Base-by-base conservation (phyloP, 2,888 invertebrate species). In the Drosophila neotestacea region DNA sequence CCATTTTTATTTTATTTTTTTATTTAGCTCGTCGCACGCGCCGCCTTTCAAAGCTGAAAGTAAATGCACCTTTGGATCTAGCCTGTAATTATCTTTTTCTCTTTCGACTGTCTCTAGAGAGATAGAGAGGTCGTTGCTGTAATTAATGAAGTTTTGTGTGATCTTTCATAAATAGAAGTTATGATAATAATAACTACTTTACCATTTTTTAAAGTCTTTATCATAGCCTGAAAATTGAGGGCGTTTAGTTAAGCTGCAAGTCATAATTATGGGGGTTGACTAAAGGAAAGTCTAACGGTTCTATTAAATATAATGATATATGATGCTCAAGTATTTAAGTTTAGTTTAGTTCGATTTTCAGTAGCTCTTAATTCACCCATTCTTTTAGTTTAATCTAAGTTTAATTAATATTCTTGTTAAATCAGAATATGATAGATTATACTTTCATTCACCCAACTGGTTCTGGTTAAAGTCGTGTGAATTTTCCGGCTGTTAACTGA, bases 11-110 rank as follows among this genome's bases (percentile, higher is more conserved):
- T 16, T 16, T 16, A 16, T 16, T 47, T 64, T 41, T 42, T 38
- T 60, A 39, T 51, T 62, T 28, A 41, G 41, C 27, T 52, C 16
- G 22, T 58, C 63, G 75, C 82, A 86, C 82, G 78, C 75, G 87
- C 55, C 78, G 39, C 50, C 39, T 64, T 55, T 67, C 6, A 34
- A 28, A 54, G 34, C 64, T 46, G 67, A 66, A 60, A 62, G 44
- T 59, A 70, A 82, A 81, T 79, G 88, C 88, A 84, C 88, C 78
- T 79, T 78, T 75, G 59, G 47, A 47, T 62, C 30, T 6, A 59
- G 27, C 38, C 70, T 71, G 44, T 79, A 75, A 84, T 84, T 84
- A 84, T 75, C 58, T 73, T 27, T 13, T 61, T 50, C 65, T n/a
- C 51, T 67, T 66, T 72, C 39, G 11, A 46, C 52, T 63, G 42